These are phyloP conservation scores for Synanthedon vespiformis DNA, from an alignment of 2,888 invertebrate species.

Conservation along the genomic window DNA sequence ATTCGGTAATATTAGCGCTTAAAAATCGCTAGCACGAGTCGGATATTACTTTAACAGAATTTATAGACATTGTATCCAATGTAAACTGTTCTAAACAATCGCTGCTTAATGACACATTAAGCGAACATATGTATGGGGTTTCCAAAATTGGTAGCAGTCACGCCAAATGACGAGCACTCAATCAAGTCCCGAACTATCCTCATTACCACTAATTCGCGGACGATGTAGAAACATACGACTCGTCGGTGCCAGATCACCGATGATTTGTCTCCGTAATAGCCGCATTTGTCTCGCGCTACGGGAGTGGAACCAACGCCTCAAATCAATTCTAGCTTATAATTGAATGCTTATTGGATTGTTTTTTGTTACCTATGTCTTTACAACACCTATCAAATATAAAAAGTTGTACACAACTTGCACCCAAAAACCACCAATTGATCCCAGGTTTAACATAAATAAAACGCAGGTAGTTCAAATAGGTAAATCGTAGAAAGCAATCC, in stretches of 20 bases:
- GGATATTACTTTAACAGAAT: too few relatives aligned
- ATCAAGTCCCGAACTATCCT: constrained; percentile 2
- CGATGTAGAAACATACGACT: constrained; percentile 31
- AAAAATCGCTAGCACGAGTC: too few relatives aligned
- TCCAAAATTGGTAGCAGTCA: background rate
- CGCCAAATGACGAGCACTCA: background rate
- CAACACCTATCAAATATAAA: too few relatives aligned
- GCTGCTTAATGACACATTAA: background rate
- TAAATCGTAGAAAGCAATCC: too few relatives aligned
- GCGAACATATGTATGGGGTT: background rate
- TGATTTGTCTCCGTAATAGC: constrained; percentile 34
- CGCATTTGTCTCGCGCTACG: constrained; percentile 16
- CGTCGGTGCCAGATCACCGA: constrained; percentile 9
- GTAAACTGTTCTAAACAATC: too few relatives aligned
- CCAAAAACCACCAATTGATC: too few relatives aligned
- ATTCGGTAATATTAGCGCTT: too few relatives aligned
- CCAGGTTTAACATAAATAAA: too few relatives aligned
- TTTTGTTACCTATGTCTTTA: background rate
- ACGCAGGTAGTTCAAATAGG: too few relatives aligned
- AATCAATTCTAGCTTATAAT: constrained; percentile 19
- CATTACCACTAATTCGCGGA: constrained; percentile 9
- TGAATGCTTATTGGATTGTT: constrained; percentile 10
- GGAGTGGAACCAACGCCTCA: constrained; percentile 9
- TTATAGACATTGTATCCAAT: too few relatives aligned
- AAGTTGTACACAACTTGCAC: too few relatives aligned